A percentile compares a stretch with the other conserved stretches of the same genome.
Evolutionary conservation across 2,888 invertebrate genomes (phyloP).

Genomic region (Pollenia griseotomentosa): DNA sequence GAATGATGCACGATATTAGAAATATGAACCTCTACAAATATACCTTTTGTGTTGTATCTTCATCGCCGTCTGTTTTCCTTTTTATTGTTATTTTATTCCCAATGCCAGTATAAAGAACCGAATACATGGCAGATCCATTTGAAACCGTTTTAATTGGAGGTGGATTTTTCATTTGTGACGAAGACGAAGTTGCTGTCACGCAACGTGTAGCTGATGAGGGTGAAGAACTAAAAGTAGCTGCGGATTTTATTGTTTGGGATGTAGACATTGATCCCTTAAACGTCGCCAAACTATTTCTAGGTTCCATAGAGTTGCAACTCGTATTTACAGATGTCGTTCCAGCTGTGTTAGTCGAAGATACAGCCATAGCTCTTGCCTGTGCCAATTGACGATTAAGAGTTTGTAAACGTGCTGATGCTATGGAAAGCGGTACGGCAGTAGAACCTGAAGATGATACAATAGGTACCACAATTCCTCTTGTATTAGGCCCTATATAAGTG

Average conservation of each 20-base stretch:
- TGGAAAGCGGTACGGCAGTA: constrained; percentile 74
- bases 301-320: constrained; percentile 32
- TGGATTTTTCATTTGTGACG: constrained; percentile 77
- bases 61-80: constrained; percentile 88
- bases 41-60: constrained; percentile 83
- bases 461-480: constrained; percentile 72
- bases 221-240: constrained; percentile 34
- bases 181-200: constrained; percentile 63
- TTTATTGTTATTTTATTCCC: constrained; percentile 94
- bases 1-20: too few relatives aligned
- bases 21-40: constrained; percentile 58
- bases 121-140: constrained; percentile 88
- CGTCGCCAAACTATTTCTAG: constrained; percentile 49
- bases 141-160: constrained; percentile 84
- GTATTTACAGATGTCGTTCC: constrained; percentile 27
- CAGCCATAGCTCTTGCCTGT: constrained; percentile 67
- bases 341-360: constrained; percentile 48
- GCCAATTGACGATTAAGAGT: constrained; percentile 74
- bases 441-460: constrained; percentile 73
- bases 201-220: constrained; percentile 59
- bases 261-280: constrained; percentile 68
- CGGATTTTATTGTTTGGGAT: constrained; percentile 36
- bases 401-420: constrained; percentile 76
- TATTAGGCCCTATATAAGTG: constrained; percentile 72
- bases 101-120: constrained; percentile 91